These are phyloP conservation scores for Nemapogon koenigi DNA, from an alignment of 2,888 invertebrate species.

Conservation along the genomic window DNA sequence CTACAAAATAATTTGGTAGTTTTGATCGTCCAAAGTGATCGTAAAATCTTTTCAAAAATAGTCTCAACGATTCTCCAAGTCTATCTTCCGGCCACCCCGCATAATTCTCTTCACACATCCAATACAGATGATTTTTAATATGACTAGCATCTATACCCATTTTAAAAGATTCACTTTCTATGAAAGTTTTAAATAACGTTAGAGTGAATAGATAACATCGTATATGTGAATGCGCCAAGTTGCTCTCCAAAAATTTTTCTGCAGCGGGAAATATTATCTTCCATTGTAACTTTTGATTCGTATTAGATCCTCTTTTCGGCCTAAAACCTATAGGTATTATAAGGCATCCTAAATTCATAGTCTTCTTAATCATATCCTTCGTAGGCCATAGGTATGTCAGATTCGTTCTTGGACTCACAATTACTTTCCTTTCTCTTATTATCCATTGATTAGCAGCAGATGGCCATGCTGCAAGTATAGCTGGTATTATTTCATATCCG, in stretches of 20 bases:
- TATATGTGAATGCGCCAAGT: conserved; percentile 73
- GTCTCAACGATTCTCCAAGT: conserved; percentile 70
- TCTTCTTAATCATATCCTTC: conserved; percentile 68
- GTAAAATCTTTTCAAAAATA: conserved; percentile 70
- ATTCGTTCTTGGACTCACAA: conserved; percentile 63
- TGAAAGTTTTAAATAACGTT: conserved; percentile 73
- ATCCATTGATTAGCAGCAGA: conserved; percentile 73
- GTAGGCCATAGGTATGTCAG: conserved; percentile 74
- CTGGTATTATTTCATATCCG: conserved; percentile 73
- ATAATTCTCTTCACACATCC: conserved; percentile 77
- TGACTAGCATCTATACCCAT: conserved; percentile 74
- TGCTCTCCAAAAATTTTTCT: conserved; percentile 76
- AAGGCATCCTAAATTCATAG: conserved; percentile 71
- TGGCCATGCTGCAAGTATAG: conserved; percentile 77
- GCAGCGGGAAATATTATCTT: conserved; percentile 78
- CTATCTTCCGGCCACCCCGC: conserved; percentile 77
- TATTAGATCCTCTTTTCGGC: conserved; percentile 67
- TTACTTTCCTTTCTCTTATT: conserved; percentile 61
- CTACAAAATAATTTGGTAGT: conserved; percentile 77
- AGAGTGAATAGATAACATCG: conserved; percentile 73
- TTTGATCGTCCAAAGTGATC: conserved; percentile 64
- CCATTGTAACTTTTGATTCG: conserved; percentile 76
- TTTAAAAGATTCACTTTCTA: conserved; percentile 69
- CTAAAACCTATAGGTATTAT: conserved; percentile 74
- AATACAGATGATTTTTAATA: conserved; percentile 75